A percentile compares a stretch with the other conserved stretches of the same genome.
phyloP scores from a whole-genome alignment of 64 coral and sea anemone species.

The Montipora foliosa region DNA sequence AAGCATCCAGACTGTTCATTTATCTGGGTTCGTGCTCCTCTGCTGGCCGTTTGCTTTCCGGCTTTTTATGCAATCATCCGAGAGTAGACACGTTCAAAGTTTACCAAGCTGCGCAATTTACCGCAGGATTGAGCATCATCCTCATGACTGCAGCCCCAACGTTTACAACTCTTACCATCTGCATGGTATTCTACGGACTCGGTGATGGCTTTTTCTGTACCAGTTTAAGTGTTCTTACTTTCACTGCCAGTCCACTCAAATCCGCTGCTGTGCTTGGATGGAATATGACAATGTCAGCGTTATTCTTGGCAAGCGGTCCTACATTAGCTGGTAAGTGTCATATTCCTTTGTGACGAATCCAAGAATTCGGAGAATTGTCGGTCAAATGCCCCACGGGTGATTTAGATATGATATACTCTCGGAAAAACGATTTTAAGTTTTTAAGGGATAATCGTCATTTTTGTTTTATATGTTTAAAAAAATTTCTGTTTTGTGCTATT shows the following conservation, averaged over 20 bases:
- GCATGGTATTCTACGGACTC: conserved; percentile 8
- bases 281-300: background rate
- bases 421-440: too few relatives aligned
- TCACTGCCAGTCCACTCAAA: background rate
- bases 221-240: background rate
- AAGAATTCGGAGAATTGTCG: too few relatives aligned
- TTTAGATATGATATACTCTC: too few relatives aligned
- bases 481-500: too few relatives aligned
- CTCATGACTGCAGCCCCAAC: conserved; percentile 14
- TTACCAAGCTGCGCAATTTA: conserved; percentile 2
- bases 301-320: conserved; percentile 30
- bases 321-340: conserved; percentile 19
- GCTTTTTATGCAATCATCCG: conserved; percentile 27
- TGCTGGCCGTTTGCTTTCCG: conserved; percentile 31
- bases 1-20: conserved; percentile 44
- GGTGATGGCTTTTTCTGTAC: conserved; percentile 29
- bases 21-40: conserved; percentile 39
- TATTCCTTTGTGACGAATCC: too few relatives aligned
- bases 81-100: conserved; percentile 35
- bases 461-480: too few relatives aligned
- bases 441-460: too few relatives aligned
- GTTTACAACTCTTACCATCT: background rate
- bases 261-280: background rate
- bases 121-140: background rate
- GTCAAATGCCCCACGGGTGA: too few relatives aligned